Percentiles rank a stretch among this genome's conserved stretches.
These are phyloP conservation scores for Emydocephalus ijimae DNA, from an alignment of 2,113 vertebrate species.

Conservation along the genomic window DNA sequence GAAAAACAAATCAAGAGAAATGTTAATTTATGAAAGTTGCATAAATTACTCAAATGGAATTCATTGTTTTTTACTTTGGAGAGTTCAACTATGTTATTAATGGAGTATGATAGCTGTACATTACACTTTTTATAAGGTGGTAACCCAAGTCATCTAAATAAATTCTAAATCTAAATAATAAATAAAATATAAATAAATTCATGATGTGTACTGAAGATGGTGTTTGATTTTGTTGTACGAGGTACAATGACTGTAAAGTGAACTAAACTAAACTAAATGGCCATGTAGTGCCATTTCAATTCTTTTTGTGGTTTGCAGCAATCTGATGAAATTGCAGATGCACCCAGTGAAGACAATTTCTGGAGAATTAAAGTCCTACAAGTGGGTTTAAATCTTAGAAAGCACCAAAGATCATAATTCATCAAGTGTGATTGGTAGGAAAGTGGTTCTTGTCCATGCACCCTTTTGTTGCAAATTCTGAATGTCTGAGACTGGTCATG, in stretches of 20 bases:
- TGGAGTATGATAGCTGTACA: background rate
- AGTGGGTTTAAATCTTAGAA: background rate
- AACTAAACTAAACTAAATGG: too few species aligned
- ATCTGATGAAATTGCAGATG: background rate
- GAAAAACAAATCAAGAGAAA: background rate
- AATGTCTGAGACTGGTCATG: background rate
- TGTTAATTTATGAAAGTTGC: background rate
- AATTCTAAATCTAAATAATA: too few species aligned
- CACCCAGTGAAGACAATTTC: background rate
- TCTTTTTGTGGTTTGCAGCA: background rate
- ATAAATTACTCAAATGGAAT: background rate
- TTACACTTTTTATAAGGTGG: background rate
- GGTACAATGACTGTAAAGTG: too few species aligned
- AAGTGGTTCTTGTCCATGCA: background rate
- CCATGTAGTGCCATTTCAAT: background rate
- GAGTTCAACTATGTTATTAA: background rate
- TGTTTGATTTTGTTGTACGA: too few species aligned
- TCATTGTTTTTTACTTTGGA: background rate
- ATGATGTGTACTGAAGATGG: too few species aligned
- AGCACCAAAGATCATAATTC: background rate
- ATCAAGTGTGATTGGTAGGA: background rate
- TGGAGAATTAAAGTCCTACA: background rate
- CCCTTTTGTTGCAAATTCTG: background rate
- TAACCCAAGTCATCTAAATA: background rate
- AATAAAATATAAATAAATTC: too few species aligned